phyloP scores from a whole-genome alignment of 2,888 invertebrate species.

The Cheilosia vernalis region DNA sequence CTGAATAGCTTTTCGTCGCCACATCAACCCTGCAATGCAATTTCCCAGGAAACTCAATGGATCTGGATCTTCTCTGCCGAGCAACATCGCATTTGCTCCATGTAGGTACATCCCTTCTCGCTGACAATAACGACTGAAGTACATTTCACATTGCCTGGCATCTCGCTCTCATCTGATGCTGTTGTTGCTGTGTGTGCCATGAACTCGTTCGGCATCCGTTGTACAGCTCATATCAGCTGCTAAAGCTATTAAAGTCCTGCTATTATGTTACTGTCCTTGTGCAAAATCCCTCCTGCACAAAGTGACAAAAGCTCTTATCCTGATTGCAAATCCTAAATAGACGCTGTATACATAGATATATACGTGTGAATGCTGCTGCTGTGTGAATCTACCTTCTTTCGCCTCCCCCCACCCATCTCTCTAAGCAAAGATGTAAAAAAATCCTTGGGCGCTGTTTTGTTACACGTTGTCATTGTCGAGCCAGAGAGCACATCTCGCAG shows the following conservation, averaged over 20 bases:
- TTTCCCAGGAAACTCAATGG: constrained; percentile 50
- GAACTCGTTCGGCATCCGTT: constrained; percentile 43
- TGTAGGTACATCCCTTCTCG: background rate
- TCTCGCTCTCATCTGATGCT: constrained; percentile 26
- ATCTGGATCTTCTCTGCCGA: constrained; percentile 17
- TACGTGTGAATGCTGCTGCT: background rate
- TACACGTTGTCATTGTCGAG: constrained; percentile 69
- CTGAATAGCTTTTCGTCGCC: constrained; percentile 38
- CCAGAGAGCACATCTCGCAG: constrained; percentile 60
- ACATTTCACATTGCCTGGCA: constrained; percentile 52
- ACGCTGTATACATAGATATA: constrained; percentile 10
- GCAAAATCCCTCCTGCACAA: constrained; percentile 70
- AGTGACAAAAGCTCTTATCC: constrained; percentile 76
- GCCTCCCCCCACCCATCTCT: background rate
- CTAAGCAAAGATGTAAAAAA: constrained; percentile 45
- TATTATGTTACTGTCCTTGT: constrained; percentile 71
- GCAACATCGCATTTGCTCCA: constrained; percentile 6
- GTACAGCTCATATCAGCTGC: constrained; percentile 61
- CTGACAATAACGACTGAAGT: constrained; percentile 55
- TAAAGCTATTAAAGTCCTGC: constrained; percentile 69
- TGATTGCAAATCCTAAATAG: constrained; percentile 74
- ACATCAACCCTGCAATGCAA: constrained; percentile 47
- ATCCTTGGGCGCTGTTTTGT: constrained; percentile 71
- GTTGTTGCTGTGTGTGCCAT: constrained; percentile 21
- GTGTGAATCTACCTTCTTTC: constrained; percentile 4